Base-by-base conservation (phyloP, 2,113 vertebrate species). In the Ovis aries region DNA sequence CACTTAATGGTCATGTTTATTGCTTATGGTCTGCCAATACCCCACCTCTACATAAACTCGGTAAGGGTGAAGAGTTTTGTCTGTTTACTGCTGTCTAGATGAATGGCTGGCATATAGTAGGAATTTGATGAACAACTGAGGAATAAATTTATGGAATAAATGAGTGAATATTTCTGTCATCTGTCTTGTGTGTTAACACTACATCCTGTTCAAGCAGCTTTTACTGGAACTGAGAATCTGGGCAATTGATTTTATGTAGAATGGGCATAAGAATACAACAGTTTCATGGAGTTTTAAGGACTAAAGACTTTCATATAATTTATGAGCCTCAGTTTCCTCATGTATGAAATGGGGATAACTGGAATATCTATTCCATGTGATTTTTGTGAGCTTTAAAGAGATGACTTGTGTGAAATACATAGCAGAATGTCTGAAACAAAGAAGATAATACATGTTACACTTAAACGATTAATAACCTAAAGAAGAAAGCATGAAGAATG, bases 351-450 rank as follows among this genome's bases (percentile, higher is more conserved):
- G 67, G 31, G 43, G 31, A 19, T 59, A 77, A 74, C 40, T 36
- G 25, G 25, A 74, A 5, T 67, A 45, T 36, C 43, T 80, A 57
- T 55, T 84, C 40, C 36, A 11, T 4, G 45, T 52, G 77, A 31
- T 89, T 85, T 62, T 52, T n/a, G 55, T 59, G 78, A 87, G 45
- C n/a, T 59, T 95, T 86, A 13, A 53, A n/a, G 43, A 90, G 21
- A 60, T 86, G 36, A 17, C n/a, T 81, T 62, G 13, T 3, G 27
- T 53, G 48, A 88, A 25, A 21, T 36, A 53, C 16, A 45, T 53
- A 48, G 29, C 3, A 50, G 0, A 19, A 21, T 19, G 50, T 50
- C 43, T 36, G 27, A 50, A 59, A 86, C 48, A 83, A 88, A 59
- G 48, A 53, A 27, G 25, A 62, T 7, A 19, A 29, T 45, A 29